phyloP scores from a whole-genome alignment of 2,888 invertebrate genomes.

The Eilema griseolum region DNA sequence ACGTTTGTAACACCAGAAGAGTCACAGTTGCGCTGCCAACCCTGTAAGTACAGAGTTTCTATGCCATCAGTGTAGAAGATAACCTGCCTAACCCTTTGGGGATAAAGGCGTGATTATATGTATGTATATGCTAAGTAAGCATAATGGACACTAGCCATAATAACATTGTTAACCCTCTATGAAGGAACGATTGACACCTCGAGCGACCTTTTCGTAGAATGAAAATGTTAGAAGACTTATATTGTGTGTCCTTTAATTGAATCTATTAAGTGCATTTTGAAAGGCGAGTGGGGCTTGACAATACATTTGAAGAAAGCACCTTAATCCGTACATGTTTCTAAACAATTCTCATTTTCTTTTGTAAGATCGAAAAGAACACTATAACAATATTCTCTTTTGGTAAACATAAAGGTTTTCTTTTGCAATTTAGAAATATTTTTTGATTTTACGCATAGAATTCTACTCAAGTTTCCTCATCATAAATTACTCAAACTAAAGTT shows the following conservation, averaged over 20 bases:
- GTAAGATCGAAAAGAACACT: background rate
- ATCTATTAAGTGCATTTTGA: slow-evolving; percentile 1
- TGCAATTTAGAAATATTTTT: too few species aligned
- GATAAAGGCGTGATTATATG: too few species aligned
- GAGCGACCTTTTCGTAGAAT: background rate
- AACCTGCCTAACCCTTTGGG: too few species aligned
- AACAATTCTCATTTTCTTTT: background rate
- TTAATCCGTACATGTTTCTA: background rate
- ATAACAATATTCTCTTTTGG: background rate
- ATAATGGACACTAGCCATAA: background rate
- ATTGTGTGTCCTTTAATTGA: too few species aligned
- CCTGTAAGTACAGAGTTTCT: too few species aligned
- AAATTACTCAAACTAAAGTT: too few species aligned
- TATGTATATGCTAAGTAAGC: too few species aligned
- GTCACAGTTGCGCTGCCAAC: too few species aligned
- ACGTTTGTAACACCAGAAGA: too few species aligned
- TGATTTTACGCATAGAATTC: too few species aligned
- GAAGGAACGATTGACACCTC: background rate
- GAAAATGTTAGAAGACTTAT: background rate
- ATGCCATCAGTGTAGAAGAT: too few species aligned
- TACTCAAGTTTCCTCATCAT: too few species aligned
- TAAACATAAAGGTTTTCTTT: background rate
- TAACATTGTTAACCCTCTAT: background rate
- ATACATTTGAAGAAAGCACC: background rate
- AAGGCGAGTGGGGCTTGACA: background rate